Conservation (phyloP, 2,797 vertebrate species). For the Mastacembelus armatus region DNA sequence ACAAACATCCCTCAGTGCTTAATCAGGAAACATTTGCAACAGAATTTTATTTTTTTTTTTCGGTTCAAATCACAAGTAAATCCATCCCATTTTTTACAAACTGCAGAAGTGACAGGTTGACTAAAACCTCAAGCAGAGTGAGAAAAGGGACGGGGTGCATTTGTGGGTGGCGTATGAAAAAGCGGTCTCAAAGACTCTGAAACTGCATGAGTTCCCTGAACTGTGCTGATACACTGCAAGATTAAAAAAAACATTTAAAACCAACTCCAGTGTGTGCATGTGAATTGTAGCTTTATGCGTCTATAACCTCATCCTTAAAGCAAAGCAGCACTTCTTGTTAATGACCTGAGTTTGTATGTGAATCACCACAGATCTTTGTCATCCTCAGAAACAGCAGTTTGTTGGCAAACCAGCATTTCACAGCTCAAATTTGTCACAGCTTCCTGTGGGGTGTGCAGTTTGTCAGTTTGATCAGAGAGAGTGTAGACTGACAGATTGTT, state of each 20-base stretch:
- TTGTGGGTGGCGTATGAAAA: slow-evolving; percentile 30
- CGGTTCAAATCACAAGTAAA: neutral
- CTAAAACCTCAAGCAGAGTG: slow-evolving; percentile 10
- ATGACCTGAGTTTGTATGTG: slow-evolving; percentile 11
- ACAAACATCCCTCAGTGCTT: too few relatives aligned
- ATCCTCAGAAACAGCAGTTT: slow-evolving; percentile 62
- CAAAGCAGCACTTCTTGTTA: slow-evolving; percentile 17
- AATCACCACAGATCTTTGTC: slow-evolving; percentile 58
- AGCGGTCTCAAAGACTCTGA: slow-evolving; percentile 8
- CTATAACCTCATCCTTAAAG: slow-evolving; percentile 5
- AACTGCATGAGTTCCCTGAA: slow-evolving; percentile 22
- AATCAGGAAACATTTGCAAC: too few relatives aligned
- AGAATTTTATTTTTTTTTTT: neutral
- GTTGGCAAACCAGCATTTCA: slow-evolving; percentile 58
- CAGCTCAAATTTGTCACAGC: slow-evolving; percentile 67
- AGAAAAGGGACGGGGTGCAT: slow-evolving; percentile 36
- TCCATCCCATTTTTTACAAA: neutral
- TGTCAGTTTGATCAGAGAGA: slow-evolving; percentile 62
- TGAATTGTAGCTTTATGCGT: too few relatives aligned
- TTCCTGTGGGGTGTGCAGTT: slow-evolving; percentile 82
- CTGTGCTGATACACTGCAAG: neutral
- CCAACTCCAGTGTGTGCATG: neutral
- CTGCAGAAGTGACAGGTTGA: neutral
- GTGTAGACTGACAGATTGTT: slow-evolving; percentile 58
- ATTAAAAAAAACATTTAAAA: slow-evolving; percentile 19